Evolutionary conservation across 2,113 vertebrate species (phyloP).

Genomic region (Clinocottus analis): DNA sequence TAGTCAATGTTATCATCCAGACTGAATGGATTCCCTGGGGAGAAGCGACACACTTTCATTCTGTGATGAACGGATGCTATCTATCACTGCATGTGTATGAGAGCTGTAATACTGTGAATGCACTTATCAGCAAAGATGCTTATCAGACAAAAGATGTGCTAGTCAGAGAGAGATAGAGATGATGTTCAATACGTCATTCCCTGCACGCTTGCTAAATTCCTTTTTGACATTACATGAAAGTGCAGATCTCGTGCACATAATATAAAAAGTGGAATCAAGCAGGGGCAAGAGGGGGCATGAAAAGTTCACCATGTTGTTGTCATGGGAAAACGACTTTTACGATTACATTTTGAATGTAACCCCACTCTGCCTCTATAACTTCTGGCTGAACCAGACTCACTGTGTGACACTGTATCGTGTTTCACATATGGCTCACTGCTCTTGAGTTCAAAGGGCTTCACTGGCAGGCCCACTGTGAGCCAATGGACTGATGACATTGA

Average conservation of each 20-base stretch:
- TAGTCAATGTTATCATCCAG: constrained; percentile 10
- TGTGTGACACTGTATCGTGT: constrained; percentile 68
- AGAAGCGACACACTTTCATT: constrained; percentile 25
- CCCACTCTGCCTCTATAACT: no score
- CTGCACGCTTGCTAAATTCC: background rate
- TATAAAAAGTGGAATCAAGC: background rate
- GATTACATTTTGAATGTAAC: no score
- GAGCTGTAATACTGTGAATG: constrained; percentile 12
- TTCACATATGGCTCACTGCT: constrained; percentile 69
- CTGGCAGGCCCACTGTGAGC: constrained; percentile 56
- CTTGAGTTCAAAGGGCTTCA: constrained; percentile 66
- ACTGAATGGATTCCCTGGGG: constrained; percentile 29
- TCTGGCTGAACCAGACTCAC: constrained; percentile 63
- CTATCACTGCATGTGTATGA: constrained; percentile 2
- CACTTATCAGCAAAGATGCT: constrained; percentile 25
- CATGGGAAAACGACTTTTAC: constrained; percentile 32
- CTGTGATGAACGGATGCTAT: constrained; percentile 33
- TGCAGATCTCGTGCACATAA: background rate
- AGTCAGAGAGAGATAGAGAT: constrained; percentile 6
- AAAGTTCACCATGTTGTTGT: constrained; percentile 33
- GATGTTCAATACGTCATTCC: background rate
- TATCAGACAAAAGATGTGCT: constrained; percentile 26
- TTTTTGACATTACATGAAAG: constrained; percentile 7
- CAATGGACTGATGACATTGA: constrained; percentile 44
- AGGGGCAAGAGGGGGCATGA: background rate